Evolutionary conservation across 1,140 invertebrate genomes (phyloP), one percentile per base, ranked within the genome.

Genomic region (Drosophila elegans): DNA sequence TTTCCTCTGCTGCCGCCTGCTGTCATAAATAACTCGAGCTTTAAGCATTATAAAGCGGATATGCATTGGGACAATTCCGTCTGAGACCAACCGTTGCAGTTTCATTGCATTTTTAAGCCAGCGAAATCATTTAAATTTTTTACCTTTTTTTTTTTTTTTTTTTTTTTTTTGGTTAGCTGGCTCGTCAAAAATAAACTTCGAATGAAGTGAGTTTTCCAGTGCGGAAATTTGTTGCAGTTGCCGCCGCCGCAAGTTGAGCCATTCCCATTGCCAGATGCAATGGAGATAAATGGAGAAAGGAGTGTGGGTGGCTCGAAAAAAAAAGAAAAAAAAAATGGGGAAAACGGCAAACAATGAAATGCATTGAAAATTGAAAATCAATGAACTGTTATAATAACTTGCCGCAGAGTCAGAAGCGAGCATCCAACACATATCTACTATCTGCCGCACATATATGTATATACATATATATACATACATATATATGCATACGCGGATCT

Each of bases 341-440:
- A 53, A 67, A 63, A 60, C 46, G 27, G 83, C 83, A 88, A 88
- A 86, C 83, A 88, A 86, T 82, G 83, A 66, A 81, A 86, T 86
- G 83, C 83, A 86, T 88, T 79, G 83, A 88, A 86, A 86, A 86
- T 86, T 86, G 83, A 86, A 86, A 86, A 86, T 86, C 83, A 86
- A 88, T 86, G 83, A 86, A 86, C 83, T 86, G 83, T 86, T 86
- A 86, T 86, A 88, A 86, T 86, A 86, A 86, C 83, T 88, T 86
- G 79, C 84, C 79, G 78, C 82, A 82, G 82, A 78, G 75, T 88
- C 83, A 79, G 83, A 88, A 66, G 76, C 75, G 66, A 74, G 63
- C 80, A 53, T 41, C 56, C 53, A 41, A 25, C 42, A 61, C 46
- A 49, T 32, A 49, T 49, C 46, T 49, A 49, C 46, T 49, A 49